Conservation (phyloP, 2,113 vertebrate species). For the Lathamus discolor region DNA sequence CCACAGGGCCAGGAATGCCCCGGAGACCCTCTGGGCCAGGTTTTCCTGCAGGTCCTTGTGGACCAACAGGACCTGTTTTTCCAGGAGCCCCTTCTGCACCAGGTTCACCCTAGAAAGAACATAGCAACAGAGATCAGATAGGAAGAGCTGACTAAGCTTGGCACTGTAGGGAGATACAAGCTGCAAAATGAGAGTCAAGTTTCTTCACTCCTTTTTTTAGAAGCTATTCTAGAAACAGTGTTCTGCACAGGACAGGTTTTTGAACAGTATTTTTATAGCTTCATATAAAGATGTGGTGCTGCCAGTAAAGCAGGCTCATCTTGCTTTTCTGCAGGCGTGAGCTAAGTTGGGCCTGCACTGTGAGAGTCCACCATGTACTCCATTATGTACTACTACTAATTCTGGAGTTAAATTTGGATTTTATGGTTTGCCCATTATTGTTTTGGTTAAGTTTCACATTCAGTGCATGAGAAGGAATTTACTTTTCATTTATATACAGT, state of each 20-base stretch:
- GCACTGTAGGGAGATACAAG: not conserved
- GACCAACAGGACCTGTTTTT: constrained; percentile 95
- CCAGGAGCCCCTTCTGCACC: constrained; percentile 92
- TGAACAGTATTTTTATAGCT: not conserved
- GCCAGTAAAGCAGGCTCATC: not conserved
- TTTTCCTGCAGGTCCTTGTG: constrained; percentile 93
- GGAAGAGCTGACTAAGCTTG: not conserved
- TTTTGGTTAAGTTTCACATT: not conserved
- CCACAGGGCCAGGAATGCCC: constrained; percentile 94
- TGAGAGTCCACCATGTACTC: not conserved
- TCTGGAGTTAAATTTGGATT: not conserved
- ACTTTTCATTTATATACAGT: not conserved
- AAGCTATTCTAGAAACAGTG: not conserved
- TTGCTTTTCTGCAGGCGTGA: not conserved
- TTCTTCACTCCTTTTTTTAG: not conserved
- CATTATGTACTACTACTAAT: not conserved
- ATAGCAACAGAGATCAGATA: not conserved
- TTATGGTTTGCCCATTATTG: not conserved
- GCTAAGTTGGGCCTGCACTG: not conserved
- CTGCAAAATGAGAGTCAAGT: not conserved
- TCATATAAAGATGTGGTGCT: not conserved
- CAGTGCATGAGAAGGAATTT: not conserved
- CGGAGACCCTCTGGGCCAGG: constrained; percentile 93
- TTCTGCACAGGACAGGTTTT: not conserved
- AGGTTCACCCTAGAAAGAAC: constrained; percentile 84